Base-by-base conservation (phyloP, 2,888 invertebrate genomes). In the Siphonodentalium dalli region DNA sequence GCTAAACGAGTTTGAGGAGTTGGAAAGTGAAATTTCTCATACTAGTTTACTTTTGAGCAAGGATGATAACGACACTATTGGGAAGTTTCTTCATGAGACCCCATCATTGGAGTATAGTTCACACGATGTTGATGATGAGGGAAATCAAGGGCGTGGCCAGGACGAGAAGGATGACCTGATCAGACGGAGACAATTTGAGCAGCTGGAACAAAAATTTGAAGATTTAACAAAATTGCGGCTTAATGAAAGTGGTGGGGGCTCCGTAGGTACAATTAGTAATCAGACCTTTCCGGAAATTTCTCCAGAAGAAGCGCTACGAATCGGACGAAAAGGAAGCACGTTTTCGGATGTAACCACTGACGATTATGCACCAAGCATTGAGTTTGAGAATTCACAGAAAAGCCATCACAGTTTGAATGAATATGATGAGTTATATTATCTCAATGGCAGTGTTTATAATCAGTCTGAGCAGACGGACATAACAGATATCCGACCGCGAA, bases 261-360 rank as follows among this genome's bases (percentile, higher is more conserved):
- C 74, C 3, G 65, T 63, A 11, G 52, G 67, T n/a, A 72, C 72
- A n/a, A 61, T 73, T 40, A 70, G 72, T 49, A 69, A 68, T 46
- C 60, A 63, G 21, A 69, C 69, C 4, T 72, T 74, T 52, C 74
- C 74, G 6, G 72, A 73, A 41, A 69, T 73, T 20, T 68, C 67
- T 7, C 70, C 70, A 13, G 71, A 69, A 42, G 71, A 71, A 51
- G 71, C 69, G 11, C 43, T 66, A 8, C 54, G n/a, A n/a, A n/a
- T n/a, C n/a, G n/a, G n/a, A n/a, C n/a, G n/a, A n/a, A n/a, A n/a
- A n/a, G n/a, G n/a, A n/a, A n/a, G n/a, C n/a, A n/a, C n/a, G n/a
- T n/a, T n/a, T n/a, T n/a, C n/a, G 31, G 52, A 56, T 15, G 40
- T 55, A 13, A 63, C 58, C 23, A 45, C 54, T 26, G 65, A 65